These are phyloP conservation scores for Dinothrombium tinctorium DNA, from an alignment of 1,140 invertebrate genomes.

Conservation along the genomic window DNA sequence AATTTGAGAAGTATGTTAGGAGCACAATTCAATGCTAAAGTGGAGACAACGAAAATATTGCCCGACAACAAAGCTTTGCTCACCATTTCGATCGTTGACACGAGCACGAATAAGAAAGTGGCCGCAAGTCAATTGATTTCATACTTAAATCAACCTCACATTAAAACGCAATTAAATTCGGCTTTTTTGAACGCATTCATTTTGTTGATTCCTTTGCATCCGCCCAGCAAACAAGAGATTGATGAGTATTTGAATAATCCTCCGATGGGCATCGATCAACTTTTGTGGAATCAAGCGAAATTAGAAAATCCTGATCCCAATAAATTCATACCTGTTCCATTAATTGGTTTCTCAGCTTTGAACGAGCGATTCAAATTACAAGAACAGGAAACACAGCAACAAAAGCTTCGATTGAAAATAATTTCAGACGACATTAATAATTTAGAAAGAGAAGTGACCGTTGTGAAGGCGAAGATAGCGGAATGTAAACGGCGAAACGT, in stretches of 20 bases:
- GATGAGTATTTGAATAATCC: slow-evolving; percentile 70
- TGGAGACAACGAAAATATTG: slow-evolving; percentile 10
- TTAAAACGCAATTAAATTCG: slow-evolving; percentile 9
- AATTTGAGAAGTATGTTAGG: slow-evolving; percentile 11
- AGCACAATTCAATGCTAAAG: slow-evolving; percentile 6
- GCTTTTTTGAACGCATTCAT: slow-evolving; percentile 8
- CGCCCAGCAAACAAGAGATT: slow-evolving; percentile 30
- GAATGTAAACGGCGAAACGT: slow-evolving; percentile 10
- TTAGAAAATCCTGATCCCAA: slow-evolving; percentile 71
- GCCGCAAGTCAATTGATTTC: slow-evolving; percentile 6
- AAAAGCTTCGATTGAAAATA: slow-evolving; percentile 36
- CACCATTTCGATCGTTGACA: slow-evolving; percentile 8
- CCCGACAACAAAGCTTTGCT: slow-evolving; percentile 11
- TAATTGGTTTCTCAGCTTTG: slow-evolving; percentile 65
- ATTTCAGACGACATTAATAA: slow-evolving; percentile 8
- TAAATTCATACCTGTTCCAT: slow-evolving; percentile 67
- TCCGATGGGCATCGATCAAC: slow-evolving; percentile 35
- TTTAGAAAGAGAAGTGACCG: slow-evolving; percentile 6
- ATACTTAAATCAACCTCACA: slow-evolving; percentile 9
- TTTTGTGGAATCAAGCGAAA: slow-evolving; percentile 48
- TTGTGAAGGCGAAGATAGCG: slow-evolving; percentile 11
- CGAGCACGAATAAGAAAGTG: slow-evolving; percentile 7
- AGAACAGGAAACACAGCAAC: slow-evolving; percentile 49
- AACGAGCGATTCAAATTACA: slow-evolving; percentile 54
- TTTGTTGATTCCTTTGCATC: slow-evolving; percentile 7